Evolutionary conservation across 2,113 vertebrate species (phyloP).

Genomic region (Apistogramma diplotaenia): DNA sequence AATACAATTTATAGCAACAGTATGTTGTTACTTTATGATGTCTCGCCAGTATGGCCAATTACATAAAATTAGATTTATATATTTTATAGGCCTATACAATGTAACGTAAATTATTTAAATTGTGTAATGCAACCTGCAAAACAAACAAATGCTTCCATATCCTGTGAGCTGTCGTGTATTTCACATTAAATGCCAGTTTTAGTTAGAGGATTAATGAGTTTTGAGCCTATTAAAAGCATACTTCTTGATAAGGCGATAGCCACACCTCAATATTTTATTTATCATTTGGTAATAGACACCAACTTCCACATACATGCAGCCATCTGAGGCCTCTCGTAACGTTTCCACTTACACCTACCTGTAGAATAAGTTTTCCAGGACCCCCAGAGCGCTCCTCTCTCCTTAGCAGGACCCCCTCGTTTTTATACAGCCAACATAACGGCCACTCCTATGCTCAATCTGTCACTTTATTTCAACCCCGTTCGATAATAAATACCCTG

Average conservation of each 20-base stretch:
- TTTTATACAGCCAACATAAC: slow-evolving; percentile 80
- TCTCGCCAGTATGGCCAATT: too few species aligned
- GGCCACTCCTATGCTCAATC: slow-evolving; percentile 82
- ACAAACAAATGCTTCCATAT: too few species aligned
- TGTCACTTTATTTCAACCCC: slow-evolving; percentile 76
- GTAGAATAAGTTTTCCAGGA: slow-evolving; percentile 42
- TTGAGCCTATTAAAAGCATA: neutral
- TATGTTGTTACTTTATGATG: too few species aligned
- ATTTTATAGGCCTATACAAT: too few species aligned
- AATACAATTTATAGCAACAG: neutral
- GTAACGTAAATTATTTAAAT: too few species aligned
- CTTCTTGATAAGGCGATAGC: neutral
- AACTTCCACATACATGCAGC: neutral
- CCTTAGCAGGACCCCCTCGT: slow-evolving; percentile 19
- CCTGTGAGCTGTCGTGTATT: neutral
- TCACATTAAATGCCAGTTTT: neutral
- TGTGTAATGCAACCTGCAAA: too few species aligned
- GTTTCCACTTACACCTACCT: slow-evolving; percentile 56
- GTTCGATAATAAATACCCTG: slow-evolving; percentile 88
- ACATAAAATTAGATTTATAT: too few species aligned
- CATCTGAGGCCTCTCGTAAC: neutral
- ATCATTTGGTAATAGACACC: neutral
- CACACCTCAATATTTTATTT: neutral
- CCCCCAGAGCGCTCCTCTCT: neutral
- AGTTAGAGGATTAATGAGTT: neutral